Evolutionary conservation across 2,888 invertebrate genomes (phyloP).

Genomic region (Pachycephus smyrnensis): DNA sequence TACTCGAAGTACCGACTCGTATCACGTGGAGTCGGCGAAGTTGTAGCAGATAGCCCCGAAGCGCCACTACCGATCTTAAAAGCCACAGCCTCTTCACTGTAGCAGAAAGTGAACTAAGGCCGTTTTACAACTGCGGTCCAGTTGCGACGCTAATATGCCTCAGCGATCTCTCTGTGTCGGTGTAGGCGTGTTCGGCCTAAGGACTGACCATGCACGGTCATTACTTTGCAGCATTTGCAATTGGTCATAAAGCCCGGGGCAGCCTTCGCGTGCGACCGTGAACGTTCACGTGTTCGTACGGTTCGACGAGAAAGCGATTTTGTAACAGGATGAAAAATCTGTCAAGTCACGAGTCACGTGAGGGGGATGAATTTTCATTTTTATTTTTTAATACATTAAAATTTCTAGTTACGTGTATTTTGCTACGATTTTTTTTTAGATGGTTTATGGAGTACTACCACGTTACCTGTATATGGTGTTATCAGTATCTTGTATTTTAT

Average conservation of each 20-base stretch:
- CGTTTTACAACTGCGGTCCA: constrained; percentile 49
- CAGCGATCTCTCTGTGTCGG: constrained; percentile 20
- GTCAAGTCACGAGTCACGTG: not conserved
- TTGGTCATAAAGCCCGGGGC: constrained; percentile 43
- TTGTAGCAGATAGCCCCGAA: constrained; percentile 37
- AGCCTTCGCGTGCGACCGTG: constrained; percentile 35
- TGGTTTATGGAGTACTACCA: not conserved
- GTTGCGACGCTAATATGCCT: constrained; percentile 53
- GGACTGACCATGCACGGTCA: constrained; percentile 43
- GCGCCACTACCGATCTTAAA: constrained; percentile 36
- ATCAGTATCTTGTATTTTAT: not conserved
- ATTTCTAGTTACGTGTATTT: not conserved
- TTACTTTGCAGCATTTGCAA: constrained; percentile 53
- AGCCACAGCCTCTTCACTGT: not conserved
- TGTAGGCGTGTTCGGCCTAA: constrained; percentile 51
- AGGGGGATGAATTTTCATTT: not conserved
- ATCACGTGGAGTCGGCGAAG: constrained; percentile 26
- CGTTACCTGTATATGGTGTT: not conserved
- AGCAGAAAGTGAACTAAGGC: constrained; percentile 36
- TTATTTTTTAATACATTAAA: not conserved
- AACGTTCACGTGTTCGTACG: not conserved
- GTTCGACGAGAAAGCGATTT: not conserved
- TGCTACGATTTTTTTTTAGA: not conserved
- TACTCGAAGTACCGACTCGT: constrained; percentile 34
- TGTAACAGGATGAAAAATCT: not conserved